Conservation (phyloP, 2,113 vertebrate genomes). For the Castor canadensis region DNA sequence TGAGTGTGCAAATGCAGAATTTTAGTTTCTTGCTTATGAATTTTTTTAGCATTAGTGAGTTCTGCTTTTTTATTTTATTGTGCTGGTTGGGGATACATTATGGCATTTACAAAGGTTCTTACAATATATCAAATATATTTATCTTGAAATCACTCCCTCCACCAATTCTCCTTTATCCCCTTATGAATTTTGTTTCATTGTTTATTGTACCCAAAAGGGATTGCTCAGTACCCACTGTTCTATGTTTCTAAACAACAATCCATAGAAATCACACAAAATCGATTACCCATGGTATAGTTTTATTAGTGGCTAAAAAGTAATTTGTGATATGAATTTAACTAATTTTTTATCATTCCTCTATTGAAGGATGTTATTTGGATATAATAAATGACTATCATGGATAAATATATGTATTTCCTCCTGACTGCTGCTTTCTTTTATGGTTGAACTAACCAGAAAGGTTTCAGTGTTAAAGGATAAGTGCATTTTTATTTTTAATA, state of each 20-base stretch:
- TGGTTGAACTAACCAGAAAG: not conserved
- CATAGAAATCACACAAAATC: not conserved
- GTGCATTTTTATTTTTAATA: slow-evolving; percentile 44
- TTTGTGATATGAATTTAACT: not conserved
- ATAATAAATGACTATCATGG: not conserved
- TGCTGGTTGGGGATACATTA: no score
- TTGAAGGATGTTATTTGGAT: not conserved
- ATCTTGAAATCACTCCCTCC: no score
- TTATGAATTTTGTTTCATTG: not conserved
- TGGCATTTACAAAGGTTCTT: no score
- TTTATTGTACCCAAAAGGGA: not conserved
- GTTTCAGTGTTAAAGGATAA: slow-evolving; percentile 2
- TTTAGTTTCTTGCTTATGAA: not conserved
- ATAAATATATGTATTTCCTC: not conserved
- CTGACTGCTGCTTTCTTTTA: not conserved
- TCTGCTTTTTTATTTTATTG: no score
- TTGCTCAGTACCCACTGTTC: not conserved
- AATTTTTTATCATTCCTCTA: not conserved
- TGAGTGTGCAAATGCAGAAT: not conserved
- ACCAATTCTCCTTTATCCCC: no score
- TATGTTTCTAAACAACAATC: not conserved
- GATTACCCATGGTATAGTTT: not conserved
- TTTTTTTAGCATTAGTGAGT: no score
- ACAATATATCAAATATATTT: no score
- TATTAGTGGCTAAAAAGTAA: not conserved